A percentile compares a stretch with the other conserved stretches of the same genome.
Conservation (phyloP, 2,113 vertebrate genomes). For the Brevimyrus niger region DNA sequence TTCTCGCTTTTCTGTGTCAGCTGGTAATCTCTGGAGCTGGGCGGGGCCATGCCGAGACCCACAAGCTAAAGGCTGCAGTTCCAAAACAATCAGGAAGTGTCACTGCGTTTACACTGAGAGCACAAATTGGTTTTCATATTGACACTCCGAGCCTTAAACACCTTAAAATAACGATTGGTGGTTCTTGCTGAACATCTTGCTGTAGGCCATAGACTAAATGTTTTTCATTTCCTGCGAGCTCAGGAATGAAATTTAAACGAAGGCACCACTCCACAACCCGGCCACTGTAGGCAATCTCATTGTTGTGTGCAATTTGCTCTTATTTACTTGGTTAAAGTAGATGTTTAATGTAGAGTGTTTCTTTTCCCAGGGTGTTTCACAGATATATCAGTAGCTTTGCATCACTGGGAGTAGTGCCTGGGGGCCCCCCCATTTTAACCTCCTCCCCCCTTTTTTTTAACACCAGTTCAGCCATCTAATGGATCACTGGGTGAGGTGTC, state of each 20-base stretch:
- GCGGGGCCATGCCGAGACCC: neutral
- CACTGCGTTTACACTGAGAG: neutral
- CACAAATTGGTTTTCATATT: conserved; percentile 11
- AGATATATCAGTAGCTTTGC: neutral
- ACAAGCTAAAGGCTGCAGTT: neutral
- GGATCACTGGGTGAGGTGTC: conserved; percentile 85
- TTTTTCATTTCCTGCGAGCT: neutral
- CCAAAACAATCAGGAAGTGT: neutral
- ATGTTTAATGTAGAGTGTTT: neutral
- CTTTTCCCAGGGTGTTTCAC: neutral
- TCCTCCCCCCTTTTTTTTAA: neutral
- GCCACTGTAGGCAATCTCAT: neutral
- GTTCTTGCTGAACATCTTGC: neutral
- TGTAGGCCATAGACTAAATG: neutral
- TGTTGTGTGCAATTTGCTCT: neutral
- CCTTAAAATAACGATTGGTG: neutral
- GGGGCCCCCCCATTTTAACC: neutral
- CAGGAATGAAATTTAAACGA: neutral
- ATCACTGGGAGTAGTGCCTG: neutral
- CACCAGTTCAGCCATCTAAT: conserved; percentile 63
- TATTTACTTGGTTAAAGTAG: neutral
- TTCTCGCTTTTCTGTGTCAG: conserved; percentile 13
- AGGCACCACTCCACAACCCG: neutral
- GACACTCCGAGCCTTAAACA: neutral
- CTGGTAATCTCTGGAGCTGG: neutral